phyloP scores from a whole-genome alignment of 2,888 invertebrate genomes.

The Zaprionus lineosus region DNA sequence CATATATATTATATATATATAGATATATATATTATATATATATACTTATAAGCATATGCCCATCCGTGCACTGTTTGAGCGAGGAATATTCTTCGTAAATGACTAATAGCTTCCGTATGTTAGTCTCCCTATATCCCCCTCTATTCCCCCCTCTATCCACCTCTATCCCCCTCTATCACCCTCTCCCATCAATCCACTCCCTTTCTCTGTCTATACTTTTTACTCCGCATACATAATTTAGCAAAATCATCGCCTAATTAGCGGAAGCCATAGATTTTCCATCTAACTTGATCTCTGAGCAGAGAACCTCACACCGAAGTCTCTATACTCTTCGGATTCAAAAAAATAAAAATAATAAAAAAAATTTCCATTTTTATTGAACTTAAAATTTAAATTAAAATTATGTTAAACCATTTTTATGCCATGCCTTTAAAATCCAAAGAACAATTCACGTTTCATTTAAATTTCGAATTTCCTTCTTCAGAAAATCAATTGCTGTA shows the following conservation, averaged over 20 bases:
- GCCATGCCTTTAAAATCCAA: no score
- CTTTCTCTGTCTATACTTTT: neutral
- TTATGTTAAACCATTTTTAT: no score
- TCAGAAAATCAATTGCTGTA: no score
- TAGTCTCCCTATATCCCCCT: conserved; percentile 1
- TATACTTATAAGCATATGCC: conserved; percentile 29
- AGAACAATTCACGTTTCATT: no score
- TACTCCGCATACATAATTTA: conserved; percentile 43
- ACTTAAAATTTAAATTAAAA: no score
- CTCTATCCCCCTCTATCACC: neutral
- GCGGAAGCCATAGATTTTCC: conserved; percentile 48
- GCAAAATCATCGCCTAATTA: conserved; percentile 44
- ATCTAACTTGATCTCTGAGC: neutral
- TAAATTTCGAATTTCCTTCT: no score
- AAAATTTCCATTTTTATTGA: no score
- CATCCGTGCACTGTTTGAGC: conserved; percentile 31
- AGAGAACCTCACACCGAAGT: neutral
- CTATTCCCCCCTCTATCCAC: neutral
- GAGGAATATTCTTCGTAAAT: conserved; percentile 44
- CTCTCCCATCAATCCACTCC: no score
- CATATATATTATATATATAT: neutral
- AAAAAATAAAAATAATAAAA: neutral
- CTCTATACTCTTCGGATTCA: neutral
- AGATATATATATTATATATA: conserved; percentile 11
- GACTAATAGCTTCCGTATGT: conserved; percentile 50